Percentiles rank a stretch among this genome's conserved stretches.
These are phyloP conservation scores for Lapara coniferarum DNA, from an alignment of 2,888 invertebrate genomes.

Conservation along the genomic window DNA sequence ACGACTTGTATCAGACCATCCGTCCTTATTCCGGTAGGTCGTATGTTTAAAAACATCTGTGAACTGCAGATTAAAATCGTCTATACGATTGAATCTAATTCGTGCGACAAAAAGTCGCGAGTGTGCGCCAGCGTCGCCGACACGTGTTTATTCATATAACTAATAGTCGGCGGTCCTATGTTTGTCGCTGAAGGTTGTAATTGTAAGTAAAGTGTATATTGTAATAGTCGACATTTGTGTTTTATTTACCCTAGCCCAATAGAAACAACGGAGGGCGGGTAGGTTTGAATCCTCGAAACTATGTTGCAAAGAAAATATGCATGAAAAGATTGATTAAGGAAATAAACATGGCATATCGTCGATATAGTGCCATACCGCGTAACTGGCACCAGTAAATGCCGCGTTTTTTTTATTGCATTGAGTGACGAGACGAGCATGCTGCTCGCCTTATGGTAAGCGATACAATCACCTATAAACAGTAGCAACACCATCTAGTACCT, in stretches of 20 bases:
- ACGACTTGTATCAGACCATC: background rate
- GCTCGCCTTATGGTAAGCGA: no score
- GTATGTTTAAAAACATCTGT: background rate
- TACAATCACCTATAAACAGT: no score
- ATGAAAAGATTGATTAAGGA: no score
- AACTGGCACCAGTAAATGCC: no score
- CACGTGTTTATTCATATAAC: slow-evolving; percentile 6
- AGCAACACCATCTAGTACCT: no score
- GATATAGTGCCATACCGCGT: no score
- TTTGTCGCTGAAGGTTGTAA: slow-evolving; percentile 27
- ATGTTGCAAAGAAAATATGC: no score
- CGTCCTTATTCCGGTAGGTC: background rate
- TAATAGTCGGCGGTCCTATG: slow-evolving; percentile 16
- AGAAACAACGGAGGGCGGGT: background rate
- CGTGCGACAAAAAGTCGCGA: slow-evolving; percentile 1
- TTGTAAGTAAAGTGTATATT: slow-evolving; percentile 28
- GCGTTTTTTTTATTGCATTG: no score
- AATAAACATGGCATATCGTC: no score
- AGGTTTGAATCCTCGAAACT: no score
- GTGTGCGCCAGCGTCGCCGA: background rate
- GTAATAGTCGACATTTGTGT: slow-evolving; percentile 24
- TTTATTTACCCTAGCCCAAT: slow-evolving; percentile 13
- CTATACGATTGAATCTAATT: background rate
- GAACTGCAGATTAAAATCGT: no score
- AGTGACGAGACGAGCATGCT: no score